Base-by-base conservation (phyloP, 1,140 invertebrate species). In the Zaprionus davidi region DNA sequence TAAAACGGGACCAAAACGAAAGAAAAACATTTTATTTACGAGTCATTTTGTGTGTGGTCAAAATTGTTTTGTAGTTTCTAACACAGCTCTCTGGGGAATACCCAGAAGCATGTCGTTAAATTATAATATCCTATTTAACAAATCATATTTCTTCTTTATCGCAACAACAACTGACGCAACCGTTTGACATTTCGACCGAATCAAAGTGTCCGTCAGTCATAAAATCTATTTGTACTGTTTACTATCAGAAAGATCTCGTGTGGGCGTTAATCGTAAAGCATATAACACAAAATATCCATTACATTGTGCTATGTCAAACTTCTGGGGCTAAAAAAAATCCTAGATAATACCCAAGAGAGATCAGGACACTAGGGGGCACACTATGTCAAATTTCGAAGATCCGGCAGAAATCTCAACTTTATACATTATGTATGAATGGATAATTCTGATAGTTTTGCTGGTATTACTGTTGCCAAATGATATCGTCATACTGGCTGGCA, bases 121-220 rank as follows among this genome's bases (percentile, higher is more conserved):
- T 81, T 73, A 80, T 83, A 82, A 78, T 87, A 81, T 81, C 65
- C 81, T 78, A 87, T 88, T 80, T 69, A 68, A 78, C 81, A 87
- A 88, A 88, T 88, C 84, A 90, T 90, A 88, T 84, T 80, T 87
- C 80, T 76, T 72, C 63, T 63, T 55, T 79, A 87, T 86, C 76
- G 67, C 69, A 79, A 82, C 63, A 73, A 76, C 49, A 77, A 71
- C 72, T 82, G 76, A 87, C 76, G 79, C 82, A 86, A 87, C 71
- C 79, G 49, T 71, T 86, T 86, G 82, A 86, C 83, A 87, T 79
- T 51, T 55, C 64, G 17, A 62, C 41, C 59, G 36, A 65, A 64
- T 65, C 51, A 56, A 49, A 65, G 53, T 20, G 28, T 49, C n/a
- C 53, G 28, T 51, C 63, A 63, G 28, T 67, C 77, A 78, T 84